Conservation (phyloP, 1,140 invertebrate species). For the Zelostemma sp. region DNA sequence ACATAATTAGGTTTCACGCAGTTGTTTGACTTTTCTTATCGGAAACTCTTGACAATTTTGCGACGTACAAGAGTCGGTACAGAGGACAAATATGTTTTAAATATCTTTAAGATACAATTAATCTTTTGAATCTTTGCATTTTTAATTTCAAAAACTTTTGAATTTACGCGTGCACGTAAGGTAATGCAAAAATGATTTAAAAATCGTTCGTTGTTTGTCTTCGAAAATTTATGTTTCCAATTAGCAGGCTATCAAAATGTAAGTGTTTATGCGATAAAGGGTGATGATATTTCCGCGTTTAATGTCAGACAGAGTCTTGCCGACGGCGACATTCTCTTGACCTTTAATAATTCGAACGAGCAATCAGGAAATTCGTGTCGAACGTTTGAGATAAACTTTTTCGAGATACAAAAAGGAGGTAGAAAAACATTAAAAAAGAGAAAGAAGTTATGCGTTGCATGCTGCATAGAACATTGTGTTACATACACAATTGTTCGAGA, state of each 20-base stretch:
- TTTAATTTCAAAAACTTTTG: too few species aligned
- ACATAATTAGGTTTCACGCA: constrained; percentile 37
- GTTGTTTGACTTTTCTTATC: constrained; percentile 31
- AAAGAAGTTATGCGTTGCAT: not conserved
- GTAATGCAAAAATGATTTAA: too few species aligned
- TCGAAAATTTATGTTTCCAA: too few species aligned
- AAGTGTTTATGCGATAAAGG: not conserved
- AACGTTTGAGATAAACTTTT: not conserved
- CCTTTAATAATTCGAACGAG: constrained; percentile 30
- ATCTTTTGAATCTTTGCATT: too few species aligned
- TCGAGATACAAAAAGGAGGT: not conserved
- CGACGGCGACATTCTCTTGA: constrained; percentile 46
- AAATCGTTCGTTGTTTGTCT: too few species aligned
- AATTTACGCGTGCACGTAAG: too few species aligned
- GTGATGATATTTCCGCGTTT: constrained; percentile 36
- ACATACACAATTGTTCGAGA: not conserved
- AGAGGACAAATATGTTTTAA: too few species aligned
- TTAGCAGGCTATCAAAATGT: too few species aligned
- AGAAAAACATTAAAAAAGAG: not conserved
- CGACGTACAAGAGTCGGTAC: too few species aligned
- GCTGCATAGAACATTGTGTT: too few species aligned
- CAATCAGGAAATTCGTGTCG: constrained; percentile 14
- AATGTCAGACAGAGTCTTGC: constrained; percentile 32
- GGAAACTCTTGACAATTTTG: too few species aligned
- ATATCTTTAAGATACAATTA: too few species aligned